These are phyloP conservation scores for Formicarius rufipectus DNA, from an alignment of 2,113 vertebrate genomes.

Conservation along the genomic window DNA sequence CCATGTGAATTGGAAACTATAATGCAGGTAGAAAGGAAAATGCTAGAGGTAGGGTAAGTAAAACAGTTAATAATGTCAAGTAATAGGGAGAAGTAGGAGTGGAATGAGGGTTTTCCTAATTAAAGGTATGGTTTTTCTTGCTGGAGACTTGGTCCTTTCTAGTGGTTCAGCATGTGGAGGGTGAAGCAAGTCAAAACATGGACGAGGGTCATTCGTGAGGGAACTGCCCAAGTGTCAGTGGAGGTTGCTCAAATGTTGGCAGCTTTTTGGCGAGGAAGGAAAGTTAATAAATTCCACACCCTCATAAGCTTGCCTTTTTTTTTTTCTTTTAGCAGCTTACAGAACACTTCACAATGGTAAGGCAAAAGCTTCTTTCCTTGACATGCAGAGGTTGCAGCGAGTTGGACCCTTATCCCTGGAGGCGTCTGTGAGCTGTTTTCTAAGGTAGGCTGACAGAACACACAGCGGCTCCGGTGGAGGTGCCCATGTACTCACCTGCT, in stretches of 20 bases:
- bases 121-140: fast-evolving
- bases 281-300: neutral
- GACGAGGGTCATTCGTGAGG: fast-evolving
- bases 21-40: neutral
- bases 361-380: neutral
- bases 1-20: neutral
- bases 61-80: neutral
- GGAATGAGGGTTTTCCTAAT: neutral
- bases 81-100: neutral
- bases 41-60: neutral
- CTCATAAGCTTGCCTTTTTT: neutral
- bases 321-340: neutral
- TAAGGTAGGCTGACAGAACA: neutral
- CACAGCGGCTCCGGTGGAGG: neutral
- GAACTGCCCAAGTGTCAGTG: neutral
- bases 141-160: neutral
- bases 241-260: neutral
- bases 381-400: fast-evolving
- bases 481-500: fast-evolving
- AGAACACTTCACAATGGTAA: neutral
- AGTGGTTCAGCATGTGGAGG: neutral
- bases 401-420: neutral
- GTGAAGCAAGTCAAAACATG: neutral
- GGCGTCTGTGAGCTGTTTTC: fast-evolving
- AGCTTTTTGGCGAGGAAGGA: neutral